Evolutionary conservation across 1,140 invertebrate species (phyloP).

Genomic region (Lordiphosa collinella): DNA sequence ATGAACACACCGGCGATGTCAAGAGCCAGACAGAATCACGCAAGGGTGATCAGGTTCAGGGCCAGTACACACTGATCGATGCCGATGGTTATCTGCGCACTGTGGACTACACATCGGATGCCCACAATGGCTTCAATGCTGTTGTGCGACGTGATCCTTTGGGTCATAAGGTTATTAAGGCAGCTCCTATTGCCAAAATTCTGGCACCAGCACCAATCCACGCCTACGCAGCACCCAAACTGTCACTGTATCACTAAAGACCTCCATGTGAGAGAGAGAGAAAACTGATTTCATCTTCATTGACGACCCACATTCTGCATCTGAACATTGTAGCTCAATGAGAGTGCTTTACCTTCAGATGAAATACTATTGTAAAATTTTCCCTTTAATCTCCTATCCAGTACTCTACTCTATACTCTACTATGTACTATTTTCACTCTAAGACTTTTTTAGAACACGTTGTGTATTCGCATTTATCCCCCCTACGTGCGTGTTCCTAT

Average conservation of each 20-base stretch:
- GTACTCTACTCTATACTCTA: slow-evolving; percentile 11
- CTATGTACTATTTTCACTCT: slow-evolving; percentile 12
- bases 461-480: slow-evolving; percentile 7
- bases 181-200: slow-evolving; percentile 55
- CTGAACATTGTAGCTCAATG: slow-evolving; percentile 19
- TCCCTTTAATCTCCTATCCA: slow-evolving; percentile 23
- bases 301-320: slow-evolving; percentile 45
- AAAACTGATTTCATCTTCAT: slow-evolving; percentile 70
- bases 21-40: slow-evolving; percentile 81
- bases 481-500: slow-evolving; percentile 30
- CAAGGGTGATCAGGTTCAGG: slow-evolving; percentile 82
- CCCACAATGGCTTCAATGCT: slow-evolving; percentile 80
- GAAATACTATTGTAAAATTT: slow-evolving; percentile 2
- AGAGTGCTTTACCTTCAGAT: not conserved
- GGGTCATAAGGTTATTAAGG: slow-evolving; percentile 79
- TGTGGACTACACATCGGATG: slow-evolving; percentile 84
- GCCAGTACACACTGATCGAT: slow-evolving; percentile 82
- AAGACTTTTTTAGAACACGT: slow-evolving; percentile 35
- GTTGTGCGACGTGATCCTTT: slow-evolving; percentile 80
- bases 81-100: slow-evolving; percentile 83
- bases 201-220: slow-evolving; percentile 32
- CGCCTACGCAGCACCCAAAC: slow-evolving; percentile 59
- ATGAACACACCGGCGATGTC: slow-evolving; percentile 82
- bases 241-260: slow-evolving; percentile 53
- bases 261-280: slow-evolving; percentile 2